Conservation (phyloP, 53 echinoderm and acorn worm species). For the Temnopleurus reevesii region DNA sequence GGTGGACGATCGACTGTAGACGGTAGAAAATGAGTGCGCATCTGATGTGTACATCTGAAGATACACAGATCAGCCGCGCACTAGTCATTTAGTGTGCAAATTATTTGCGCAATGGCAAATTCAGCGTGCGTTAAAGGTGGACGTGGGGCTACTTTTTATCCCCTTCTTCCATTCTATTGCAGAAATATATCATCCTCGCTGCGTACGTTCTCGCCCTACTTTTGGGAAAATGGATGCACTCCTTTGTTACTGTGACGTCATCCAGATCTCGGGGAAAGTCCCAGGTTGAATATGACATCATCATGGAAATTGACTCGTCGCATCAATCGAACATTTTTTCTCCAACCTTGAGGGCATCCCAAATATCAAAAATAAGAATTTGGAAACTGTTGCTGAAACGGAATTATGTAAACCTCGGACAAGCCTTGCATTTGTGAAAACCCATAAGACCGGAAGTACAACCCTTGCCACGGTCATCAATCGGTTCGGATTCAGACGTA, state of each 20-base stretch:
- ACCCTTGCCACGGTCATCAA: constrained; percentile 56
- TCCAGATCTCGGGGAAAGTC: constrained; percentile 2
- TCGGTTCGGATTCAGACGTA: constrained; percentile 38
- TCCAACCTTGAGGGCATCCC: background rate
- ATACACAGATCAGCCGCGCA: no score
- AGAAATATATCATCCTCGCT: no score
- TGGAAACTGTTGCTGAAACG: background rate
- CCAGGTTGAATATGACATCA: background rate
- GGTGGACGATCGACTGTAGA: no score
- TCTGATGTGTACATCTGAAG: no score
- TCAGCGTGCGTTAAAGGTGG: no score
- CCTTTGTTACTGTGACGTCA: background rate
- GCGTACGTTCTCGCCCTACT: no score
- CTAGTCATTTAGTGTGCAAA: no score
- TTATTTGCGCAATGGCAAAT: no score
- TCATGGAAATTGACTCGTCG: background rate
- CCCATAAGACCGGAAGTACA: constrained; percentile 72
- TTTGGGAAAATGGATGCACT: background rate
- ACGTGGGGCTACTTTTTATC: no score
- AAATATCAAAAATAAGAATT: background rate
- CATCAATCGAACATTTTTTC: no score
- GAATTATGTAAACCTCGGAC: background rate
- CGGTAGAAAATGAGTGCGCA: no score
- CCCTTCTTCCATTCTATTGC: no score
- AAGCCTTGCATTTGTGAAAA: constrained; percentile 66